Conservation (phyloP, 2,888 invertebrate species). For the Pristionchus exspectatus region DNA sequence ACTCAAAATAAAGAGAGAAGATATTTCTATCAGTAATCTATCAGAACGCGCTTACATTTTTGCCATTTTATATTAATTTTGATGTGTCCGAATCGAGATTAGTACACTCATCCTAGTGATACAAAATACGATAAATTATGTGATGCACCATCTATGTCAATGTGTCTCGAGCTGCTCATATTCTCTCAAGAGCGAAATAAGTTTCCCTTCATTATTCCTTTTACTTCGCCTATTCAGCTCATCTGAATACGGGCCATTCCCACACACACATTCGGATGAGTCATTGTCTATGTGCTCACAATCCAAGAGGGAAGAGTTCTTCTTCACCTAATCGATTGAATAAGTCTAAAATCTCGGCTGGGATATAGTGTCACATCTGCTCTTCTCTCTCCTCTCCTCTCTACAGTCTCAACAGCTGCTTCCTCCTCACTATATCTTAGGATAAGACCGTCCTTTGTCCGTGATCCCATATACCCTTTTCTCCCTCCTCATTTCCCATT, state of each 20-base stretch:
- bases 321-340: neutral
- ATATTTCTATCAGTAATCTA: neutral
- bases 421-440: neutral
- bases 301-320: neutral
- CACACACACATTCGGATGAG: neutral
- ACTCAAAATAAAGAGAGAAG: neutral
- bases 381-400: neutral
- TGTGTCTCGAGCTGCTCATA: neutral
- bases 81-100: too few relatives aligned
- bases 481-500: constrained; percentile 23
- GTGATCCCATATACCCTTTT: neutral
- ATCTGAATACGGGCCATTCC: neutral
- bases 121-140: too few relatives aligned
- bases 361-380: constrained; percentile 32
- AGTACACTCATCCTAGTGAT: too few relatives aligned
- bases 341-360: constrained; percentile 10
- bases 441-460: constrained; percentile 30
- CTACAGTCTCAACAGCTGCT: constrained; percentile 15
- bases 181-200: neutral
- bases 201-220: neutral
- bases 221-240: neutral
- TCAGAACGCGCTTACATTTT: too few relatives aligned
- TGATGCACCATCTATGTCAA: neutral
- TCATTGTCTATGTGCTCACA: neutral
- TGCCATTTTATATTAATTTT: too few relatives aligned